Evolutionary conservation across 2,888 invertebrate genomes (phyloP).

Genomic region (Lepetodrilus schrolli): DNA sequence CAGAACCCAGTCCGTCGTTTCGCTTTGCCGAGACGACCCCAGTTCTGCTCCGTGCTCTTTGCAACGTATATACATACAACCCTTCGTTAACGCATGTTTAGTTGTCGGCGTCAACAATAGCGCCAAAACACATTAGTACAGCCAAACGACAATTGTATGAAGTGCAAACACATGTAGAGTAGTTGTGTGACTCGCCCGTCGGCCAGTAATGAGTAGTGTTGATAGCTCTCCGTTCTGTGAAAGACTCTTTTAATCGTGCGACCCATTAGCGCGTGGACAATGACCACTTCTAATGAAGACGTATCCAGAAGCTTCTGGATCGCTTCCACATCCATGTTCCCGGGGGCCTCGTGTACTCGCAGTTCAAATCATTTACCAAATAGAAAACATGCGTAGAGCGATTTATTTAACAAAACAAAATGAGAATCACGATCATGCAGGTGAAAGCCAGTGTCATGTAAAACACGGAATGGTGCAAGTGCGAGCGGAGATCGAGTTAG

Average conservation of each 20-base stretch:
- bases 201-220: background rate
- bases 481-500: no score
- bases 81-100: background rate
- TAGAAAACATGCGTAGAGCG: conserved; percentile 18
- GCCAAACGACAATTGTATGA: background rate
- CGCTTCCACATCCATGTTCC: background rate
- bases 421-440: conserved; percentile 6
- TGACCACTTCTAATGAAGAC: background rate
- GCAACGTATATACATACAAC: background rate
- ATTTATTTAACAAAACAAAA: conserved; percentile 15
- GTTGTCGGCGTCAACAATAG: background rate
- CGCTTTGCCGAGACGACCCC: background rate
- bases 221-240: background rate
- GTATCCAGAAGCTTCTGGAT: background rate
- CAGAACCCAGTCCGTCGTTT: background rate
- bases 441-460: background rate
- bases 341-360: background rate
- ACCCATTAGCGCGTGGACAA: conserved; percentile 5
- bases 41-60: background rate
- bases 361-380: background rate
- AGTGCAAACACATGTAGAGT: background rate
- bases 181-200: background rate
- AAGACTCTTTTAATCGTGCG: background rate
- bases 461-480: no score
- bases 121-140: background rate